Evolutionary conservation across 2,888 invertebrate species (phyloP), one percentile per base, ranked within the genome.

Genomic region (Pycnomerus fuliginosus): DNA sequence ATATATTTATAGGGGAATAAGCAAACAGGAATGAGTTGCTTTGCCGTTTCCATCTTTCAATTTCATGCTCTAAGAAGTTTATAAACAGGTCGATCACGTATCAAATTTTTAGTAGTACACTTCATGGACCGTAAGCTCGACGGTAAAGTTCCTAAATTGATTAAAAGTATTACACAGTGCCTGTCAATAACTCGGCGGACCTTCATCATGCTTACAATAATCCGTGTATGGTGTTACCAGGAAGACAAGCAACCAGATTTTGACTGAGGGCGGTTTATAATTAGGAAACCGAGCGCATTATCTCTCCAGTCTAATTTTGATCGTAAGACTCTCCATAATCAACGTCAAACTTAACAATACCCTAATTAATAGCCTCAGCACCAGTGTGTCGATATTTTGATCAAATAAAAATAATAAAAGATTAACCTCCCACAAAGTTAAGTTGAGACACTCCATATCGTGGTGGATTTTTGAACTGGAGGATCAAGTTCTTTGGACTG

Each of bases 331-430:
- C 51, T 55, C 56, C 53, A 56, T 59, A 61, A 60, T 61, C 60
- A 63, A 57, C 52, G 58, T 61, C 61, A 56, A 54, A 36, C 49
- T 53, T 10, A 54, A 57, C 61, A 61, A 55, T 63, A 55, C 52
- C 54, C 52, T 61, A 63, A 63, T 63, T 61, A 61, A 63, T 58
- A 44, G 47, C 40, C 36, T 37, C 14, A 27, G 8, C 16, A 30
- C 40, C 22, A 38, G 32, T 29, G 46, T 44, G 42, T 45, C 48
- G 44, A 47, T 38, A 30, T 30, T 36, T 42, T 36, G 22, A 27
- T 24, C 35, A 35, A 39, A 39, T 39, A 39, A 39, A 40, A 41
- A 41, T 41, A 41, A 41, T 32, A 34, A 14, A 25, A 33, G 28
- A 29, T 16, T 17, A 35, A 20, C 20, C 41, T 41, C 41, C 41